Evolutionary conservation across 1,140 invertebrate species (phyloP).

Genomic region (Dufourea novaeangliae): DNA sequence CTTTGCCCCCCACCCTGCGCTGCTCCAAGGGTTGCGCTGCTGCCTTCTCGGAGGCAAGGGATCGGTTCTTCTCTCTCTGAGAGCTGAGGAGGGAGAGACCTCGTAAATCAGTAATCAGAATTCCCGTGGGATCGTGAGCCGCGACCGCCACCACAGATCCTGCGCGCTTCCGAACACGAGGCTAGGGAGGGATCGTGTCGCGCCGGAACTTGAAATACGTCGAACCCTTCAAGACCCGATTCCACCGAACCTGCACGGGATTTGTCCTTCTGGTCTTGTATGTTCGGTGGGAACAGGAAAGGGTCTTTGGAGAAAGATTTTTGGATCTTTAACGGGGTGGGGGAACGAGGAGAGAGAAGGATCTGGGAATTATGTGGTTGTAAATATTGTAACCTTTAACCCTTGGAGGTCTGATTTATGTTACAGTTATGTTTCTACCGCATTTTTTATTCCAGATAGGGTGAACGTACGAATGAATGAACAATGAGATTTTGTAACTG

Average conservation of each 20-base stretch:
- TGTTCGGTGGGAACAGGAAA: neutral
- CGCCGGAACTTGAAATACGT: conserved; percentile 38
- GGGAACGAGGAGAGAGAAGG: neutral
- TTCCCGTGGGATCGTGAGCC: conserved; percentile 57
- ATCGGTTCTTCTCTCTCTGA: conserved; percentile 61
- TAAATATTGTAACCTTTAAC: too few species aligned
- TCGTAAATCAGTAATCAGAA: conserved; percentile 80
- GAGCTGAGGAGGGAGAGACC: conserved; percentile 49
- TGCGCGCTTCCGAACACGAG: conserved; percentile 20
- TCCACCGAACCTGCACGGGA: neutral
- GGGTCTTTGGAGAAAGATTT: neutral
- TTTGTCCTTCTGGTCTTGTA: neutral
- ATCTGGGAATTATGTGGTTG: too few species aligned
- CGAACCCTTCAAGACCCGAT: neutral
- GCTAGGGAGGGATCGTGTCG: conserved; percentile 19
- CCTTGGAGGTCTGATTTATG: too few species aligned
- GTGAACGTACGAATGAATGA: too few species aligned
- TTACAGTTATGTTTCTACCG: too few species aligned
- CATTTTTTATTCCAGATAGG: too few species aligned
- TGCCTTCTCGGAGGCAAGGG: conserved; percentile 60
- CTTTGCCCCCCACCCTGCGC: too few species aligned
- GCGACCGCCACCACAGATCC: conserved; percentile 28
- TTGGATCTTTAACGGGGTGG: neutral
- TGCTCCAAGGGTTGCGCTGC: conserved; percentile 17
- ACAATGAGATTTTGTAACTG: too few species aligned